Percentiles rank a stretch among this genome's conserved stretches.
Conservation (phyloP, 2,113 vertebrate genomes). For the Kryptolebias marmoratus region DNA sequence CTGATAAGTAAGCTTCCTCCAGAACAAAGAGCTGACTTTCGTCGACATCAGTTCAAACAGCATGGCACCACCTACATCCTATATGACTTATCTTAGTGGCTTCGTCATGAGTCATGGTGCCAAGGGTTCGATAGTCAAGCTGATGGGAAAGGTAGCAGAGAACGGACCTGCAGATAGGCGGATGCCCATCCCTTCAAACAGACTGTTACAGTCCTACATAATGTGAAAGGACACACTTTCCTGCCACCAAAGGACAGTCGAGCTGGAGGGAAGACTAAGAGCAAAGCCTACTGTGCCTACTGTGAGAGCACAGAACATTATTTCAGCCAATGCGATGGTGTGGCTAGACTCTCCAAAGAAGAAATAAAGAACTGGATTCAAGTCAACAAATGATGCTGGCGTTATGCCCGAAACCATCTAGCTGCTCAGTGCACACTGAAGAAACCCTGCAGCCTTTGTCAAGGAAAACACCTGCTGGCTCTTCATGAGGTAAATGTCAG, state of each 20-base stretch:
- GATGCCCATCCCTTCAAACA: neutral
- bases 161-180: neutral
- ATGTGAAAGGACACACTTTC: too few relatives aligned
- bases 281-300: neutral
- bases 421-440: slow-evolving; percentile 11
- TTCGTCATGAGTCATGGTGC: neutral
- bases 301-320: neutral
- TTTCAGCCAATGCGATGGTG: too few relatives aligned
- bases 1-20: slow-evolving; percentile 6
- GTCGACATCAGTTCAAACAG: neutral
- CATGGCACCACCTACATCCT: neutral
- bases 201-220: neutral
- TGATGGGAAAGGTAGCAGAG: neutral
- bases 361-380: too few relatives aligned
- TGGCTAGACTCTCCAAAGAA: too few relatives aligned
- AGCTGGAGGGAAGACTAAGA: neutral
- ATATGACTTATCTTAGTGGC: neutral
- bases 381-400: neutral
- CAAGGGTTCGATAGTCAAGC: neutral
- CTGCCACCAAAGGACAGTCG: too few relatives aligned
- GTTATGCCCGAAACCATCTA: neutral
- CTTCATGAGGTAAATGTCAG: slow-evolving; percentile 12
- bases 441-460: slow-evolving; percentile 7
- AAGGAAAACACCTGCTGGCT: neutral
- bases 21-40: slow-evolving; percentile 8